phyloP scores from a whole-genome alignment of 2,797 vertebrate species.

The Bovichtus diacanthus region DNA sequence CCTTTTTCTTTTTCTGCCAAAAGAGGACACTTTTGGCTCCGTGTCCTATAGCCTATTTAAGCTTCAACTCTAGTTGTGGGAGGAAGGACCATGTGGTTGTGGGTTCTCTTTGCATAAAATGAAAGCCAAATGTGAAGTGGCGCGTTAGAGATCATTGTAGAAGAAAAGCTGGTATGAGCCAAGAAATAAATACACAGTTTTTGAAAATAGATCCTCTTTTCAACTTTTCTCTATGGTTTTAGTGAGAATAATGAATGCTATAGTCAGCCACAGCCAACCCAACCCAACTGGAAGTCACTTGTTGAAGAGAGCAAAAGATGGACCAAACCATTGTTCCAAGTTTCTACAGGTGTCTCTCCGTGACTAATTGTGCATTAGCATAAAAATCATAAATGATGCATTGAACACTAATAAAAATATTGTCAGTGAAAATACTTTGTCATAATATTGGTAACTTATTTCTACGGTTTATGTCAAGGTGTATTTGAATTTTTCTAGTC shows the following conservation, averaged over 20 bases:
- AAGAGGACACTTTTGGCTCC: conserved; percentile 59
- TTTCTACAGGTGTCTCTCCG: background rate
- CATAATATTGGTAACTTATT: background rate
- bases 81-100: conserved; percentile 55
- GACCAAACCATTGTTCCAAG: background rate
- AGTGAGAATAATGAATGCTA: conserved; percentile 25
- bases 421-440: background rate
- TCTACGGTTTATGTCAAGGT: background rate
- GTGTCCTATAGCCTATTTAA: conserved; percentile 52
- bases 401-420: background rate
- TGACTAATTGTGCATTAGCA: background rate
- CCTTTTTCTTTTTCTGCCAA: conserved; percentile 32
- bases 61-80: conserved; percentile 44
- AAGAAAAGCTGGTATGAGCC: conserved; percentile 37
- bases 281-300: background rate
- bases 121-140: conserved; percentile 68
- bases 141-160: conserved; percentile 38
- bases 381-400: background rate
- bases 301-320: background rate
- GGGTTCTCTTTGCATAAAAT: conserved; percentile 57
- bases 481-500: background rate
- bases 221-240: conserved; percentile 44
- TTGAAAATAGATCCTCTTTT: conserved; percentile 50
- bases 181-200: conserved; percentile 63
- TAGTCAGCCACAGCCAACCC: conserved; percentile 9